Percentiles rank a stretch among this genome's conserved stretches.
These are phyloP conservation scores for Caenorhabditis tropicalis DNA, from an alignment of 1,140 invertebrate species.

Conservation along the genomic window DNA sequence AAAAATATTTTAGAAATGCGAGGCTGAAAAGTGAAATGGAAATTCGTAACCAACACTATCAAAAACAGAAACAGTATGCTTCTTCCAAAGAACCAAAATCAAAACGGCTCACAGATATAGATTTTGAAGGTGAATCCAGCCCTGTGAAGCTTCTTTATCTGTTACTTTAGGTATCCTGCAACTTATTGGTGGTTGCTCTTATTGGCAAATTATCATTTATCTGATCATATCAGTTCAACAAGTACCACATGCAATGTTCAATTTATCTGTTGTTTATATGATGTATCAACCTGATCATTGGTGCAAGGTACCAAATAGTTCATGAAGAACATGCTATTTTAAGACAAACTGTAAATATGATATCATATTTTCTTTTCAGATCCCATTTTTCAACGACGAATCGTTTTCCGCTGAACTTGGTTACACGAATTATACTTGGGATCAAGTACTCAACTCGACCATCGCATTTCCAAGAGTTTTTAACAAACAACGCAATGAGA, in stretches of 20 bases:
- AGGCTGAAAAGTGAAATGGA: constrained; percentile 28
- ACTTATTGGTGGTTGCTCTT: constrained; percentile 35
- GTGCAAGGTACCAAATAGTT: constrained; percentile 62
- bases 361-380: constrained; percentile 47
- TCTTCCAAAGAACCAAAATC: neutral
- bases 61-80: constrained; percentile 37
- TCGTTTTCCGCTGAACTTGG: constrained; percentile 54
- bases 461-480: constrained; percentile 66
- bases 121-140: neutral
- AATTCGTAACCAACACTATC: constrained; percentile 35
- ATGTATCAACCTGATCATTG: constrained; percentile 71
- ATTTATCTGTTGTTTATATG: constrained; percentile 46
- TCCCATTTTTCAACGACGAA: constrained; percentile 61
- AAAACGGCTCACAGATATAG: constrained; percentile 14
- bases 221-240: constrained; percentile 44
- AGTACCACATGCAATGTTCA: constrained; percentile 47
- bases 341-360: neutral
- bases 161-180: constrained; percentile 1
- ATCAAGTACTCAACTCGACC: constrained; percentile 66
- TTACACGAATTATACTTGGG: constrained; percentile 63
- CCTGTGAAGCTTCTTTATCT: no score
- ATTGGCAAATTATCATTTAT: constrained; percentile 41
- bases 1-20: neutral
- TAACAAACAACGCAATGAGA: constrained; percentile 59
- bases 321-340: neutral